These are phyloP conservation scores for Oryzias melastigma DNA, from an alignment of 2,113 vertebrate genomes.

Conservation along the genomic window DNA sequence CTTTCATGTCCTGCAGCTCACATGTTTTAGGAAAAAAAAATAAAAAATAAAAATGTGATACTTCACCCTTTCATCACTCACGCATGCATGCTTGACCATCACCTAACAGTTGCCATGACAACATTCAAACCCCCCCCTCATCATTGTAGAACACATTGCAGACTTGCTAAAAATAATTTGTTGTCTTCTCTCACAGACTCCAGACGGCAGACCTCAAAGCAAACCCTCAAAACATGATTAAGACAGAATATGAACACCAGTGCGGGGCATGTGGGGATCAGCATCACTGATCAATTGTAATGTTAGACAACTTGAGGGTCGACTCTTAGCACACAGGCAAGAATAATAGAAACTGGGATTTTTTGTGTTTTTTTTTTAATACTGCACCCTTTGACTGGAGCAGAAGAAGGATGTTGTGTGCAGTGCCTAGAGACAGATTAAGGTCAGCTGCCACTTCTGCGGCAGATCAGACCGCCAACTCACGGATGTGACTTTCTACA, in stretches of 20 bases:
- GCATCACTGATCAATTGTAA: background rate
- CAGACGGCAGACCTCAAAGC: constrained; percentile 42
- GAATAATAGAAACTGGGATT: constrained; percentile 18
- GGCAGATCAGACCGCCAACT: constrained; percentile 61
- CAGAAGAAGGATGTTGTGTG: constrained; percentile 33
- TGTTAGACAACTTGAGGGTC: background rate
- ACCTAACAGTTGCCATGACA: constrained; percentile 77
- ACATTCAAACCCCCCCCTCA: constrained; percentile 60
- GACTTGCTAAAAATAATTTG: constrained; percentile 80
- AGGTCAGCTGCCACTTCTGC: constrained; percentile 53
- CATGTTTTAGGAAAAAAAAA: constrained; percentile 33
- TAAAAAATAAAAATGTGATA: constrained; percentile 14
- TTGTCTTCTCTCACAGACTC: constrained; percentile 58
- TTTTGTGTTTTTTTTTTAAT: constrained; percentile 20
- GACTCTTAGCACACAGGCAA: constrained; percentile 17
- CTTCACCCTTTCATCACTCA: constrained; percentile 24
- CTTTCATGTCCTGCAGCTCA: constrained; percentile 12
- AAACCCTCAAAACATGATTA: constrained; percentile 3
- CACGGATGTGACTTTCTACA: constrained; percentile 61
- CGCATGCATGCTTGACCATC: constrained; percentile 33
- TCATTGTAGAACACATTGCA: constrained; percentile 73
- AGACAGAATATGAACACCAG: too few relatives aligned
- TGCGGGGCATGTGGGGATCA: too few relatives aligned
- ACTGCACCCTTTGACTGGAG: constrained; percentile 27
- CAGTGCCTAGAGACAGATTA: constrained; percentile 55